These are phyloP conservation scores for Neodontobutis hainanensis DNA, from an alignment of 2,113 vertebrate genomes.

Conservation along the genomic window DNA sequence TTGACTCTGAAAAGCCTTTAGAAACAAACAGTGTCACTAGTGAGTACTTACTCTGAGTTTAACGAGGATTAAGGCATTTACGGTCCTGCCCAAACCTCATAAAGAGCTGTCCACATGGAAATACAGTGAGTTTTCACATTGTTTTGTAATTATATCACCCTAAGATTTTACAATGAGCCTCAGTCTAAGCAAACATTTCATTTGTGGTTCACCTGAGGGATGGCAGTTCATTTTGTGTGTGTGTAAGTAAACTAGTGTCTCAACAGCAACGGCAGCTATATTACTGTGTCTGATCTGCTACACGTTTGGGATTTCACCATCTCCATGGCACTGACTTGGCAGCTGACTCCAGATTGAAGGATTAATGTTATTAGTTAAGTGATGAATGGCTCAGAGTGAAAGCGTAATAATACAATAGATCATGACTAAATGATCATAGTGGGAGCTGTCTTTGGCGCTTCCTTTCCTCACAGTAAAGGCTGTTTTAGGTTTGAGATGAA, in stretches of 20 bases:
- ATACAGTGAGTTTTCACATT: slow-evolving; percentile 16
- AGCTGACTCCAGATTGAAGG: slow-evolving; percentile 30
- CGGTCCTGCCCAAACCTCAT: slow-evolving; percentile 33
- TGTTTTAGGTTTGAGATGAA: background rate
- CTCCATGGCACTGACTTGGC: slow-evolving; percentile 21
- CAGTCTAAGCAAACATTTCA: slow-evolving; percentile 41
- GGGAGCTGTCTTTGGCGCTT: slow-evolving; percentile 32
- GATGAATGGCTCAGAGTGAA: slow-evolving; percentile 47
- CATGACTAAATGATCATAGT: slow-evolving; percentile 42
- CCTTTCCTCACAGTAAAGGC: slow-evolving; percentile 8
- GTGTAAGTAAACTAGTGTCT: slow-evolving; percentile 13
- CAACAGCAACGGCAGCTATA: slow-evolving; percentile 7
- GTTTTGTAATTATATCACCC: slow-evolving; percentile 25
- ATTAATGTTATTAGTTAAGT: slow-evolving; percentile 60
- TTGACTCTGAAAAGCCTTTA: slow-evolving; percentile 22
- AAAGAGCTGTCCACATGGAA: slow-evolving; percentile 24
- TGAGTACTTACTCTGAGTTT: slow-evolving; percentile 19
- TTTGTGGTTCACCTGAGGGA: slow-evolving; percentile 41
- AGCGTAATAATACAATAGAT: slow-evolving; percentile 57
- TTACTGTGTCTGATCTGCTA: slow-evolving; percentile 22
- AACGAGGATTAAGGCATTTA: slow-evolving; percentile 16
- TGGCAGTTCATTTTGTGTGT: slow-evolving; percentile 30
- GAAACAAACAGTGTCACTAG: slow-evolving; percentile 3
- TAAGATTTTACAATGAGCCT: slow-evolving; percentile 4
- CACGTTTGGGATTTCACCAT: slow-evolving; percentile 30